These are phyloP conservation scores for Cotesia vestalis DNA, from an alignment of 1,140 invertebrate genomes.

Conservation along the genomic window DNA sequence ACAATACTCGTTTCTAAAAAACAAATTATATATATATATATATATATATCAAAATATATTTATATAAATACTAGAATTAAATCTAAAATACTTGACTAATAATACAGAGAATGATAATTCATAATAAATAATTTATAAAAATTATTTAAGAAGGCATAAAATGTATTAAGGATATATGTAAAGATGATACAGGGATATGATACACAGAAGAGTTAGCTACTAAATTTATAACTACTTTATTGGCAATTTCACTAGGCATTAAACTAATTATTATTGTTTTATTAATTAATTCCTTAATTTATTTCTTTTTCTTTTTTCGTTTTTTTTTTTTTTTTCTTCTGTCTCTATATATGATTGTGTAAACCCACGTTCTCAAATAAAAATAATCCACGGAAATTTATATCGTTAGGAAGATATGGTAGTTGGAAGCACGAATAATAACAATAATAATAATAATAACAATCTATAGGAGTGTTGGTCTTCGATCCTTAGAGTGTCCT, in stretches of 20 bases:
- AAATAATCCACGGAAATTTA: slow-evolving; percentile 12
- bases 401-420: slow-evolving; percentile 15
- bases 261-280: slow-evolving; percentile 55
- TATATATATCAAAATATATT: slow-evolving; percentile 5
- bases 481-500: slow-evolving; percentile 4
- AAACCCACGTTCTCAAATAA: background rate
- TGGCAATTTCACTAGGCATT: slow-evolving; percentile 65
- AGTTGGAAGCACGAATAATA: too few relatives aligned
- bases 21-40: slow-evolving; percentile 20
- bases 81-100: background rate
- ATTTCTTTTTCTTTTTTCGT: slow-evolving; percentile 25
- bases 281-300: background rate
- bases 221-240: slow-evolving; percentile 64
- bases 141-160: slow-evolving; percentile 26
- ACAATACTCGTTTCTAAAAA: slow-evolving; percentile 4
- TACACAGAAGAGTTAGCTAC: slow-evolving; percentile 66
- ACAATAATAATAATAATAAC: slow-evolving; percentile 31
- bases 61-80: slow-evolving; percentile 3
- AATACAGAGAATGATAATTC: slow-evolving; percentile 25
- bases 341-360: slow-evolving; percentile 13
- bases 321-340: slow-evolving; percentile 38
- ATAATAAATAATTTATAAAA: slow-evolving; percentile 23
- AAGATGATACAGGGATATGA: slow-evolving; percentile 56
- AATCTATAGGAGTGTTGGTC: background rate
- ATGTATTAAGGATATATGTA: slow-evolving; percentile 44